A percentile compares a stretch with the other conserved stretches of the same genome.
These are phyloP conservation scores for Lates japonicus DNA, from an alignment of 2,797 vertebrate species.

Conservation along the genomic window DNA sequence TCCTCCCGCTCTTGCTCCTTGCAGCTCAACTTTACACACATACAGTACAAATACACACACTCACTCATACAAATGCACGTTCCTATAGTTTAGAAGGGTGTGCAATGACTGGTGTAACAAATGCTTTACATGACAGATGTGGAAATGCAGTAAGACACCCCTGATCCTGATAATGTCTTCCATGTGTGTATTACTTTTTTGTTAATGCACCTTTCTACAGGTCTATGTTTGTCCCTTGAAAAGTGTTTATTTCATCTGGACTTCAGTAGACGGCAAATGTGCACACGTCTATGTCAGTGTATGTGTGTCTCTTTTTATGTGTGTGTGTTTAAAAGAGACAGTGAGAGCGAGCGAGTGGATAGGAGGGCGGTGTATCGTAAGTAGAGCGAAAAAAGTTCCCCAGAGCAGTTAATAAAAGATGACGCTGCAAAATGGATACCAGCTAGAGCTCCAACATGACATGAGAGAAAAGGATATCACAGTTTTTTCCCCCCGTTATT, in stretches of 20 bases:
- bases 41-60: background rate
- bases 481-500: slow-evolving; percentile 7
- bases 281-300: background rate
- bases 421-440: slow-evolving; percentile 66
- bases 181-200: background rate
- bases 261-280: background rate
- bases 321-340: slow-evolving; percentile 12
- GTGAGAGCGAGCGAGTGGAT: slow-evolving; percentile 12
- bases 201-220: background rate
- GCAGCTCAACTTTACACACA: slow-evolving; percentile 19
- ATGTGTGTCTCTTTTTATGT: background rate
- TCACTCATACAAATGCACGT: slow-evolving; percentile 6
- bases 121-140: slow-evolving; percentile 34
- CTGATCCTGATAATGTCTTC: background rate
- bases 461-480: slow-evolving; percentile 11
- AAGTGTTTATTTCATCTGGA: background rate
- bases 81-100: slow-evolving; percentile 2
- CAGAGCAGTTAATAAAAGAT: slow-evolving; percentile 69
- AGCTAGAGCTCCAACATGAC: slow-evolving; percentile 41
- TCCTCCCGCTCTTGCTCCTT: slow-evolving; percentile 36
- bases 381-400: slow-evolving; percentile 54
- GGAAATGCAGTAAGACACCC: slow-evolving; percentile 37
- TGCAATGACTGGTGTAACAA: slow-evolving; percentile 12
- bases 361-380: slow-evolving; percentile 35
- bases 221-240: background rate